phyloP scores from a whole-genome alignment of 1,140 invertebrate genomes.

The Atta cephalotes region DNA sequence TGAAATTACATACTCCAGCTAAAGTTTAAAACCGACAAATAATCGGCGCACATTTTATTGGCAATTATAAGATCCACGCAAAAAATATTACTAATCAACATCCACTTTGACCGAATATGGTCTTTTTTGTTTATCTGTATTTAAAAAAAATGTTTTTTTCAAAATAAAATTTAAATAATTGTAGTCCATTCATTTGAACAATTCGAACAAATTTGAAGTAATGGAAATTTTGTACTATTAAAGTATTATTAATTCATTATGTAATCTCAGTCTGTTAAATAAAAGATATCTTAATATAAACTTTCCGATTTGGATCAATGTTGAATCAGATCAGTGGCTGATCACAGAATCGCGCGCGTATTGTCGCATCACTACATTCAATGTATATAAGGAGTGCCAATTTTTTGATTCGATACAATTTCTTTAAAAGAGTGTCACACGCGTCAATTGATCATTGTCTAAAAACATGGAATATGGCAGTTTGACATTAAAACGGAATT shows the following conservation, averaged over 20 bases:
- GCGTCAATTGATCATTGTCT: conserved; percentile 53
- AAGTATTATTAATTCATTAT: neutral
- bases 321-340: conserved; percentile 49
- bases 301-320: conserved; percentile 55
- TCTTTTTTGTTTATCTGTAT: no score
- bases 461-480: conserved; percentile 76
- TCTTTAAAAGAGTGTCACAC: conserved; percentile 54
- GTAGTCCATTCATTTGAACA: conserved; percentile 17
- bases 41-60: no score
- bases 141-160: neutral
- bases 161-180: conserved; percentile 4
- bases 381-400: conserved; percentile 68
- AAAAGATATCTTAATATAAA: conserved; percentile 51
- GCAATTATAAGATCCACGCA: no score
- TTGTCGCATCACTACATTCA: conserved; percentile 77
- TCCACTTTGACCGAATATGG: no score
- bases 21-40: no score
- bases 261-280: conserved; percentile 22
- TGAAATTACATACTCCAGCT: no score
- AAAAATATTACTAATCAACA: no score
- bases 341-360: conserved; percentile 75
- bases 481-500: conserved; percentile 71
- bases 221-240: conserved; percentile 61
- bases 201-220: conserved; percentile 19
- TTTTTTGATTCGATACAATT: conserved; percentile 69